phyloP scores from a whole-genome alignment of 2,888 invertebrate genomes.

The Spatulosminthurus flaviceps region DNA sequence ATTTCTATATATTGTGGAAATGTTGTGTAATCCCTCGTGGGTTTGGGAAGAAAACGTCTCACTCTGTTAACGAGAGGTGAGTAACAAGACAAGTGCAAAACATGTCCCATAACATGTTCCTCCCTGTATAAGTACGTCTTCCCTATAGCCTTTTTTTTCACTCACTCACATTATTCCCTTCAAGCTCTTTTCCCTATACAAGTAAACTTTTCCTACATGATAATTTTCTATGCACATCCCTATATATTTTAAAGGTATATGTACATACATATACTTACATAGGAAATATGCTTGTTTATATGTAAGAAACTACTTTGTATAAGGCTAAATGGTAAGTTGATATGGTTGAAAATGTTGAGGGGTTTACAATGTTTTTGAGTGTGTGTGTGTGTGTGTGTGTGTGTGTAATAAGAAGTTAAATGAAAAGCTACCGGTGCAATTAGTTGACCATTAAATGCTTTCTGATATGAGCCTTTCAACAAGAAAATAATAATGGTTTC shows the following conservation, averaged over 20 bases:
- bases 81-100: constrained; percentile 18
- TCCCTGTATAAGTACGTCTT: background rate
- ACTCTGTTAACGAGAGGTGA: background rate
- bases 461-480: constrained; percentile 45
- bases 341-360: background rate
- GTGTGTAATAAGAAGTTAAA: constrained; percentile 25
- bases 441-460: constrained; percentile 46
- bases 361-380: background rate
- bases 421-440: constrained; percentile 41
- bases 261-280: background rate
- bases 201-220: no score
- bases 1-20: background rate
- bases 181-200: no score
- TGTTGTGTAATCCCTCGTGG: constrained; percentile 11
- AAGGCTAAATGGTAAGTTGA: no score
- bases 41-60: background rate
- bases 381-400: no score
- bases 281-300: no score
- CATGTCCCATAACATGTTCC: background rate
- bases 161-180: no score
- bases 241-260: background rate
- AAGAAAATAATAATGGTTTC: constrained; percentile 45
- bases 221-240: no score
- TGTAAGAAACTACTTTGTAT: no score
- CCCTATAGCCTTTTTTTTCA: no score